Percentiles rank a stretch among this genome's conserved stretches.
Evolutionary conservation across 2,888 invertebrate genomes (phyloP).

Genomic region (Rhagonycha lutea): DNA sequence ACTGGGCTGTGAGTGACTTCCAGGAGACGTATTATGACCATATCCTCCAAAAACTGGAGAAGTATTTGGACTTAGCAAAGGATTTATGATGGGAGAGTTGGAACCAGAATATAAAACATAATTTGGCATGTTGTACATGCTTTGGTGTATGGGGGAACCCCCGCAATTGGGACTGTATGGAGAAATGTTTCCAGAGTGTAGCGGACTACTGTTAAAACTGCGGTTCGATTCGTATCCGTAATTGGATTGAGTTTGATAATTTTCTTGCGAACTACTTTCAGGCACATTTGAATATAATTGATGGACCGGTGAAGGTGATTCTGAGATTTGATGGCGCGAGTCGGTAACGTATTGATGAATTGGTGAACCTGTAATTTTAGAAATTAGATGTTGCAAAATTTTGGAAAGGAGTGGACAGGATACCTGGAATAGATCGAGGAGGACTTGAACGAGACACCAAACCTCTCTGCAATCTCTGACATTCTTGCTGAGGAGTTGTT

Average conservation of each 20-base stretch:
- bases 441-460: constrained; percentile 56
- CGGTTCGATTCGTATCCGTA: constrained; percentile 34
- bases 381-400: background rate
- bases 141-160: constrained; percentile 46
- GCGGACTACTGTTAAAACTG: constrained; percentile 40
- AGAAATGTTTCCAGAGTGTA: constrained; percentile 42
- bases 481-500: constrained; percentile 75
- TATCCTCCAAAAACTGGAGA: constrained; percentile 48
- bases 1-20: constrained; percentile 37
- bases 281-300: constrained; percentile 50
- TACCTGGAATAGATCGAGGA: constrained; percentile 64
- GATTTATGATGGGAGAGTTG: constrained; percentile 47
- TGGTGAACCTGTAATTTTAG: constrained; percentile 60
- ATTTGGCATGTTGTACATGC: constrained; percentile 44
- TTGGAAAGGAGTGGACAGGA: background rate
- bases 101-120: constrained; percentile 45
- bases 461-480: constrained; percentile 72
- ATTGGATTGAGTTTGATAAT: constrained; percentile 16
- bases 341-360: constrained; percentile 59
- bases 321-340: constrained; percentile 47
- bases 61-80: constrained; percentile 45
- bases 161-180: constrained; percentile 48
- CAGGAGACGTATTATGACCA: constrained; percentile 34
- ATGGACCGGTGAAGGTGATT: constrained; percentile 64
- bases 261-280: constrained; percentile 23